A percentile compares a stretch with the other conserved stretches of the same genome.
Evolutionary conservation across 35 echinoderm and acorn worm genomes (phyloP).

Genomic region (Diadema setosum): DNA sequence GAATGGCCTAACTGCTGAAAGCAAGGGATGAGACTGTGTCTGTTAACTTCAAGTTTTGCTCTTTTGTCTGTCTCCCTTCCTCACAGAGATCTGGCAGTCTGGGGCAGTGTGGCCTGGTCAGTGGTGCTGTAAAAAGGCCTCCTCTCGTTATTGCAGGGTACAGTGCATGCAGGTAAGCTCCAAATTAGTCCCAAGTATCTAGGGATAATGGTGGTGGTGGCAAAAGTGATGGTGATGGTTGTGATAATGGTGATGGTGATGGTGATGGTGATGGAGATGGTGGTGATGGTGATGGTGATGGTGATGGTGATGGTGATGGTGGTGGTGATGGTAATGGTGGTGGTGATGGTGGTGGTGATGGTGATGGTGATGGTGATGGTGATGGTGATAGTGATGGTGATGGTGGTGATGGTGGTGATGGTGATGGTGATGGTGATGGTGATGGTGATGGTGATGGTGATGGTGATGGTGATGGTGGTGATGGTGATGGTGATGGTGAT

Average conservation of each 20-base stretch:
- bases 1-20: no score
- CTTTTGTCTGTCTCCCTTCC: not conserved
- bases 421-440: not conserved
- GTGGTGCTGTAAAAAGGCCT: not conserved
- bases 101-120: not conserved
- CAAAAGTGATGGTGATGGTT: not conserved
- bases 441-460: not conserved
- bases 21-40: no score
- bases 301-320: not conserved
- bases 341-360: not conserved
- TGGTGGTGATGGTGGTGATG: not conserved
- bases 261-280: not conserved
- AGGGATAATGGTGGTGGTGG: not conserved
- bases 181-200: no score
- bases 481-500: not conserved
- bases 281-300: not conserved
- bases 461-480: not conserved
- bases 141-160: not conserved
- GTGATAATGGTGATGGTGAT: not conserved
- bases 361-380: not conserved
- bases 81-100: not conserved
- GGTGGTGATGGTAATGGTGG: not conserved
- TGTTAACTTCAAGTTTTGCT: no score
- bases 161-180: not conserved
- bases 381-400: not conserved